Evolutionary conservation across 2,797 vertebrate species (phyloP).

Genomic region (Oreochromis mossambicus): DNA sequence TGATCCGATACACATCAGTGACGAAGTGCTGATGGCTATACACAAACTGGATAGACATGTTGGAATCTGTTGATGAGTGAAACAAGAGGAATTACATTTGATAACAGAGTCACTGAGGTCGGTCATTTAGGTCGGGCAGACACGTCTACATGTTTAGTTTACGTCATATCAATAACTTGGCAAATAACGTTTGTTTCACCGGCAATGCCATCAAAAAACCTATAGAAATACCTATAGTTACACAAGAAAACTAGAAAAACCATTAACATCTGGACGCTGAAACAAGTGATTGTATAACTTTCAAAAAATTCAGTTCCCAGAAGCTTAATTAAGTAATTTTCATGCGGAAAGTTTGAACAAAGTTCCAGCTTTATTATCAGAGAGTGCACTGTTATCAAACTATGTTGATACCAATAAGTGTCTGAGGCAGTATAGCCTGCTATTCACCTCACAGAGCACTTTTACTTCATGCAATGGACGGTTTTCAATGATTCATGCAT

Average conservation of each 20-base stretch:
- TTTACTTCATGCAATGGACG: neutral
- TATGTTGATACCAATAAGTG: neutral
- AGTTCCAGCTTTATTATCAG: neutral
- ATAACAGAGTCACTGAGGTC: neutral
- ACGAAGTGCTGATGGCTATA: conserved; percentile 78
- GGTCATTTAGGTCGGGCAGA: neutral
- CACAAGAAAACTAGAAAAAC: neutral
- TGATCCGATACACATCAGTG: conserved; percentile 14
- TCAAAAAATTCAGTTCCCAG: neutral
- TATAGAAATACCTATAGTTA: neutral
- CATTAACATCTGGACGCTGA: neutral
- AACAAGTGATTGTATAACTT: neutral
- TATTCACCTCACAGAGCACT: neutral
- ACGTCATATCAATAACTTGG: neutral
- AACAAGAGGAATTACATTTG: neutral
- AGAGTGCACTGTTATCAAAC: neutral
- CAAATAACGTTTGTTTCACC: neutral
- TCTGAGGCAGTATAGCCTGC: neutral
- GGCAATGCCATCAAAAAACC: neutral
- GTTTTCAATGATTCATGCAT: neutral
- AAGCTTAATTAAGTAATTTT: neutral
- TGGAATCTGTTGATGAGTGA: neutral
- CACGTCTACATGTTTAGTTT: neutral
- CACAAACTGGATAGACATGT: conserved; percentile 67
- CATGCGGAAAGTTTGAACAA: rapidly evolving